Evolutionary conservation across 2,113 vertebrate genomes (phyloP).

Genomic region (Chamaea fasciata): DNA sequence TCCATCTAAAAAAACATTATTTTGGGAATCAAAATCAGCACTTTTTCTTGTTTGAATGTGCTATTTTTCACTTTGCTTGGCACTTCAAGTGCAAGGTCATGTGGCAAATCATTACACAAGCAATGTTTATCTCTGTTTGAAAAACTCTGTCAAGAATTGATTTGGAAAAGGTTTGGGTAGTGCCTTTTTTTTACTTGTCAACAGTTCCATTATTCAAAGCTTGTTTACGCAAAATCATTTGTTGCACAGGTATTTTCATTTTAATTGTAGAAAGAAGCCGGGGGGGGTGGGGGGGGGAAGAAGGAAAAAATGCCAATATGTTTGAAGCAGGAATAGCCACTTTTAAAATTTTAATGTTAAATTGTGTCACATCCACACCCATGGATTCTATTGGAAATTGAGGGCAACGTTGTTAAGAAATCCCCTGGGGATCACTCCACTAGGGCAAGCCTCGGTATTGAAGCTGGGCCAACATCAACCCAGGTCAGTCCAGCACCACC

Average conservation of each 20-base stretch:
- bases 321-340: neutral
- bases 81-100: conserved; percentile 34
- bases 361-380: neutral
- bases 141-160: conserved; percentile 3
- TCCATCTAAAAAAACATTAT: conserved; percentile 34
- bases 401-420: neutral
- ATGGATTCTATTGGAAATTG: neutral
- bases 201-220: conserved; percentile 17
- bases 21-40: conserved; percentile 46
- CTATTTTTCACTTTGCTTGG: conserved; percentile 44
- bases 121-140: neutral
- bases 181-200: neutral
- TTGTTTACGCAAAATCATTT: conserved; percentile 36
- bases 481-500: neutral
- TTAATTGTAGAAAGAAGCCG: conserved; percentile 15
- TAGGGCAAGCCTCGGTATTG: neutral
- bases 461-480: neutral
- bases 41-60: conserved; percentile 11
- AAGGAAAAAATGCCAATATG: neutral
- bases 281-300: no score
- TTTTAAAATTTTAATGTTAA: neutral
- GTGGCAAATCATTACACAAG: conserved; percentile 6
- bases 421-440: neutral
- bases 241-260: neutral
- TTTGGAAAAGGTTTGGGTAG: conserved; percentile 9